Conservation (phyloP, 2,113 vertebrate genomes). For the Nematolebias whitei region DNA sequence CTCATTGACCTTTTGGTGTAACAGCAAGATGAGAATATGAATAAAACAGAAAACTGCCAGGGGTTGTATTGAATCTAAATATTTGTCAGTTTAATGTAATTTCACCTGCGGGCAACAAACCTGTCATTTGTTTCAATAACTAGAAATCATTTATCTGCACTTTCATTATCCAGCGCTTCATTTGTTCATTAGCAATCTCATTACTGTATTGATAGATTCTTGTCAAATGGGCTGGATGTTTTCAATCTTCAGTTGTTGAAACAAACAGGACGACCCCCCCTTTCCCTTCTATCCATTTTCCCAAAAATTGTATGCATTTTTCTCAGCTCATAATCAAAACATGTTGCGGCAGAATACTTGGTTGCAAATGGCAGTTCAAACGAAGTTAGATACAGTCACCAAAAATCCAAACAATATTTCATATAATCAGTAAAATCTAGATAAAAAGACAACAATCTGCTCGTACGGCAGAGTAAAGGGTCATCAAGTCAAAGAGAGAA, state of each 20-base stretch:
- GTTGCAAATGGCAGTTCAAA: slow-evolving; percentile 77
- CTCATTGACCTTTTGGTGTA: slow-evolving; percentile 80
- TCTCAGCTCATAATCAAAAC: slow-evolving; percentile 54
- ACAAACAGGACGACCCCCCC: slow-evolving; percentile 33
- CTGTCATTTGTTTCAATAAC: slow-evolving; percentile 65
- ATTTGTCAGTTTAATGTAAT: slow-evolving; percentile 35
- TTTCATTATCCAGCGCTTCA: slow-evolving; percentile 40
- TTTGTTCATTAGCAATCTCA: slow-evolving; percentile 22
- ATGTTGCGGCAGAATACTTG: slow-evolving; percentile 65
- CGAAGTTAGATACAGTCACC: slow-evolving; percentile 74
- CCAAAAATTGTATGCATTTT: slow-evolving; percentile 34
- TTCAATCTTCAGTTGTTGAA: slow-evolving; percentile 68
- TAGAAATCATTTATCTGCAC: slow-evolving; percentile 43
- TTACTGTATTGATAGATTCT: slow-evolving; percentile 35
- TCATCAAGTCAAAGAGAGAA: slow-evolving; percentile 52
- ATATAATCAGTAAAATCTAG: slow-evolving; percentile 65
- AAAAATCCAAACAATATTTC: slow-evolving; percentile 66
- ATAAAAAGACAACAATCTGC: slow-evolving; percentile 60
- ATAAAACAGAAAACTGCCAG: slow-evolving; percentile 62
- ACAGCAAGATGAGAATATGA: slow-evolving; percentile 72
- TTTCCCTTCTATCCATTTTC: not conserved
- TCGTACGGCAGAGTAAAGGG: slow-evolving; percentile 67
- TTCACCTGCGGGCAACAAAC: slow-evolving; percentile 45
- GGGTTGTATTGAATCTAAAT: slow-evolving; percentile 36
- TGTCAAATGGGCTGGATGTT: slow-evolving; percentile 20